Evolutionary conservation across 2,113 vertebrate genomes (phyloP), one percentile per base, ranked within the genome.

Genomic region (Tapirus terrestris): DNA sequence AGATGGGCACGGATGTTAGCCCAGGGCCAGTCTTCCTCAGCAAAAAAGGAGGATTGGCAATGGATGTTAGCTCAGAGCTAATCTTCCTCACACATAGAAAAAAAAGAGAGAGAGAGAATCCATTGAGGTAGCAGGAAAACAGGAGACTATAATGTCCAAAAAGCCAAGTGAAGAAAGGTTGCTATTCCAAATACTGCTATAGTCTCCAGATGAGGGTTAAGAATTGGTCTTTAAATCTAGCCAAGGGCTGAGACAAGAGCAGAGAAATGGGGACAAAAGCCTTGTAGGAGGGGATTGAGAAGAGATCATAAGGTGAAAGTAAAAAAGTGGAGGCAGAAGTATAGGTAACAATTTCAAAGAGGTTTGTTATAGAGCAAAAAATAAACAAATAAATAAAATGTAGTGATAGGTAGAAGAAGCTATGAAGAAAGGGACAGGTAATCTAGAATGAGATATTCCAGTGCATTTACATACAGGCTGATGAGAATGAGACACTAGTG

Each of bases 141-240:
- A 87, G 25, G 23, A 91, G 48, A 82, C 16, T 4, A 14, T 9
- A 18, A 25, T 13, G 4, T n/a, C n/a, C 53, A 51, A 85, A 83
- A 83, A 36, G 1, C 14, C n/a, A 63, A 45, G 5, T 36, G 56
- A 80, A 63, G 43, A 77, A 60, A 84, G 20, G 17, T 11, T 33
- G 6, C 31, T 17, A 6, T 63, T 58, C 21, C 31, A 45, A 29
- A 36, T 20, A 8, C 0, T 33, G 9, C 65, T 10, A 0, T 31
- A 39, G 77, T 48, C 39, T 72, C 58, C 76, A 84, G 70, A 16
- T 3, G 21, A 81, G 3, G 10, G 5, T 7, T 68, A 6, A 67
- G 36, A 82, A 27, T 14, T 25, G 8, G 21, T 45, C 56, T 75
- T 77, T 31, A 31, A 23, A 27, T 14, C 12, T 84, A 10, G 27